Conservation (phyloP, 2,888 invertebrate genomes). For the Mythimna pallens region DNA sequence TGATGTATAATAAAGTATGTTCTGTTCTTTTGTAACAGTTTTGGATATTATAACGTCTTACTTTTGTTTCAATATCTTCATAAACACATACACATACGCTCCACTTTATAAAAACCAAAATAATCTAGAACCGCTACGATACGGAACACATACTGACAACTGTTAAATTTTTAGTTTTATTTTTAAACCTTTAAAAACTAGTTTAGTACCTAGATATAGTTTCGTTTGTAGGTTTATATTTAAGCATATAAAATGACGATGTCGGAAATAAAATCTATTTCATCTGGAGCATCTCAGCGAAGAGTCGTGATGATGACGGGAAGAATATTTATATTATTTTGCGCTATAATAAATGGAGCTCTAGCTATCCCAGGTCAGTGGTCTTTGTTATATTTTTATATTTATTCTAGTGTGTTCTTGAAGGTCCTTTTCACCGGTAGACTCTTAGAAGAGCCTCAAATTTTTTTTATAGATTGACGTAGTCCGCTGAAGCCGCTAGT, state of each 20-base stretch:
- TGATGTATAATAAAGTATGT: too few relatives aligned
- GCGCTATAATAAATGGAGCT: conserved; percentile 11
- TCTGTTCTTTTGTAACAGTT: neutral
- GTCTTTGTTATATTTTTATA: neutral
- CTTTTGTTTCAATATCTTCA: neutral
- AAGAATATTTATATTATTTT: conserved; percentile 23
- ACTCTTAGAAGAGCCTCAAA: too few relatives aligned
- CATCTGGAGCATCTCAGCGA: neutral
- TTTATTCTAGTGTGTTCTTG: neutral
- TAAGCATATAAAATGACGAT: conserved; percentile 24
- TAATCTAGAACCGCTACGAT: neutral
- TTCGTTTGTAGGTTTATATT: neutral
- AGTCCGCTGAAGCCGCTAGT: too few relatives aligned
- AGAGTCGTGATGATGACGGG: conserved; percentile 25
- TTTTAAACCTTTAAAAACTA: conserved; percentile 40
- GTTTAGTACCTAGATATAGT: conserved; percentile 21
- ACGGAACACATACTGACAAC: conserved; percentile 17
- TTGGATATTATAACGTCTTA: neutral
- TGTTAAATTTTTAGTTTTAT: conserved; percentile 10
- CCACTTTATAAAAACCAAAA: neutral
- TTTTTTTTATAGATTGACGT: too few relatives aligned
- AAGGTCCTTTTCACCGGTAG: neutral
- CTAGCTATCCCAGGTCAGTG: conserved; percentile 33
- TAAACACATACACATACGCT: neutral
- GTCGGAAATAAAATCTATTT: conserved; percentile 9